These are phyloP conservation scores for Hormaphis cornu DNA, from an alignment of 1,140 invertebrate species.

Conservation along the genomic window DNA sequence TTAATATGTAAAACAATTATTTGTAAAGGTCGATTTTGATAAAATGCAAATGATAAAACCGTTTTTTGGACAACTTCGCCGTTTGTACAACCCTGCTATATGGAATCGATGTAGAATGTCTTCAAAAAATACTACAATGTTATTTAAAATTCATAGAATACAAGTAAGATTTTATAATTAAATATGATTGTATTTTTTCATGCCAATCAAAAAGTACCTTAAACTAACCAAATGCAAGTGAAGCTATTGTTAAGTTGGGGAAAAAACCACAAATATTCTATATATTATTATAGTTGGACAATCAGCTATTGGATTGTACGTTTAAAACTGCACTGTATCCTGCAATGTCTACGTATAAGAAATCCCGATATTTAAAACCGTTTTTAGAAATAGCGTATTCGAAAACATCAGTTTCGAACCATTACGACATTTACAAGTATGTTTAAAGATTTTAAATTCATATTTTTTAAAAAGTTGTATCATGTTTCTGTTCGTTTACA, in stretches of 20 bases:
- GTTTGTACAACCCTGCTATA: conserved; percentile 63
- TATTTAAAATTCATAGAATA: conserved; percentile 57
- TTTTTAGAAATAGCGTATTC: conserved; percentile 59
- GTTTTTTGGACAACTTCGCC: conserved; percentile 66
- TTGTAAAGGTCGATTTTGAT: conserved; percentile 59
- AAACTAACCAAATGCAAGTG: too few species aligned
- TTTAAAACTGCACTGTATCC: conserved; percentile 68
- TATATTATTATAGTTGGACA: conserved; percentile 57
- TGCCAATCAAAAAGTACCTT: too few species aligned
- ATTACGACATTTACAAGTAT: conserved; percentile 54
- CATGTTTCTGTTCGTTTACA: neutral
- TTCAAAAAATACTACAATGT: conserved; percentile 55
- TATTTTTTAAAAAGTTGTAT: neutral
- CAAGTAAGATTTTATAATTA: conserved; percentile 44
- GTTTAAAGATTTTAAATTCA: conserved; percentile 2
- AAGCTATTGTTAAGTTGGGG: too few species aligned
- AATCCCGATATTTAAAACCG: conserved; percentile 50
- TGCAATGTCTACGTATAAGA: conserved; percentile 36
- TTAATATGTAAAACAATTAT: neutral
- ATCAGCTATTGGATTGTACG: conserved; percentile 64
- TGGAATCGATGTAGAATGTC: conserved; percentile 66
- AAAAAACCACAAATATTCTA: neutral
- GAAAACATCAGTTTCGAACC: conserved; percentile 48
- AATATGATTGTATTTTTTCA: neutral
- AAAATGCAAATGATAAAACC: conserved; percentile 83